Percentiles rank a stretch among this genome's conserved stretches.
These are phyloP conservation scores for Merluccius polli DNA, from an alignment of 2,797 vertebrate genomes.

Conservation along the genomic window DNA sequence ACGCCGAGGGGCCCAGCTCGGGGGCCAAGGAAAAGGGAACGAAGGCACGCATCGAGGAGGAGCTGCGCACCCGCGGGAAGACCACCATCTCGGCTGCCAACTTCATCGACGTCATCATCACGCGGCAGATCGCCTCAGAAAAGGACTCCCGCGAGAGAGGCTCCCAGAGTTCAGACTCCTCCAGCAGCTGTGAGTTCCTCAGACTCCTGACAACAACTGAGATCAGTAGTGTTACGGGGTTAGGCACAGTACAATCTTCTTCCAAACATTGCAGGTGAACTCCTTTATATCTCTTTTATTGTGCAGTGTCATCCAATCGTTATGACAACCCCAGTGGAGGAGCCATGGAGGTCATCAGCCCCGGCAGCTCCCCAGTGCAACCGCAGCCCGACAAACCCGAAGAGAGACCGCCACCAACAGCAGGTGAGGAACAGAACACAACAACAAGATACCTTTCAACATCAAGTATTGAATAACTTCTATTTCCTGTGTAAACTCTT, in stretches of 20 bases:
- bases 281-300: conserved; percentile 7
- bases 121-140: conserved; percentile 94
- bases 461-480: background rate
- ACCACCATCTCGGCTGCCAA: conserved; percentile 98
- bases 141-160: conserved; percentile 92
- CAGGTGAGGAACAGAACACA: conserved; percentile 67
- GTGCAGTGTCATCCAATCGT: conserved; percentile 86
- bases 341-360: conserved; percentile 96
- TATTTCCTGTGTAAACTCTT: background rate
- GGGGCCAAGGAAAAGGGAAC: conserved; percentile 86
- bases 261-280: background rate
- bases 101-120: conserved; percentile 99
- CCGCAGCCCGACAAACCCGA: conserved; percentile 84
- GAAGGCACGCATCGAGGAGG: conserved; percentile 96
- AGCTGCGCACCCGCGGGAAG: conserved; percentile 93
- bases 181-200: conserved; percentile 86
- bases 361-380: conserved; percentile 88
- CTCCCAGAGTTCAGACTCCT: conserved; percentile 94
- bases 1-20: conserved; percentile 72
- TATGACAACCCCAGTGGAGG: conserved; percentile 83
- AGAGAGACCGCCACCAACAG: conserved; percentile 79
- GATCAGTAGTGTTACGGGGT: background rate
- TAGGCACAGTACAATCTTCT: background rate
- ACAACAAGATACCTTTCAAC: background rate
- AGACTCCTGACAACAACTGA: no score